Conservation (phyloP, 1,140 invertebrate genomes). For the Acromyrmex heyeri region DNA sequence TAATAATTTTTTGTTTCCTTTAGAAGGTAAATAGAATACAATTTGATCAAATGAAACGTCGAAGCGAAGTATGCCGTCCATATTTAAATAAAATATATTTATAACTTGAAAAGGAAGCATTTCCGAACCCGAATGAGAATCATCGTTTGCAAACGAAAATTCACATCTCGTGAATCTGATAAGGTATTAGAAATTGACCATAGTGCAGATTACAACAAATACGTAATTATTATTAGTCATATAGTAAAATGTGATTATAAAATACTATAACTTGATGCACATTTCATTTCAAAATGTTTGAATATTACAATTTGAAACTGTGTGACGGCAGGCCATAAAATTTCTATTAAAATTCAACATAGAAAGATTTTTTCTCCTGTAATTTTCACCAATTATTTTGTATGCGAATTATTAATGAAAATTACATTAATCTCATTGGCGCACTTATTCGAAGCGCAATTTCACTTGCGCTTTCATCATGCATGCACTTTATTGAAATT, state of each 20-base stretch:
- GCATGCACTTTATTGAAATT: constrained; percentile 46
- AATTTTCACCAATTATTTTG: not conserved
- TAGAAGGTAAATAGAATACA: too few relatives aligned
- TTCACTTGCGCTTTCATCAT: constrained; percentile 43
- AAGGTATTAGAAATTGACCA: not conserved
- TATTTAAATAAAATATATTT: too few relatives aligned
- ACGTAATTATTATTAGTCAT: not conserved
- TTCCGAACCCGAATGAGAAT: not conserved
- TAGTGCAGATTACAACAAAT: not conserved
- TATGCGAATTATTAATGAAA: not conserved
- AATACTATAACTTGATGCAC: not conserved
- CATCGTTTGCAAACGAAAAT: not conserved
- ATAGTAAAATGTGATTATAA: too few relatives aligned
- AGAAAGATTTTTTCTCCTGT: not conserved
- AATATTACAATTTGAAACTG: not conserved
- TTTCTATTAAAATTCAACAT: not conserved
- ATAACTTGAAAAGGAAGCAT: too few relatives aligned
- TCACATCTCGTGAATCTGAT: not conserved
- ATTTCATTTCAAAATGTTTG: not conserved
- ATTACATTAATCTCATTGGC: not conserved
- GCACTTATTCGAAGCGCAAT: not conserved
- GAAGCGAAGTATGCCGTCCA: too few relatives aligned
- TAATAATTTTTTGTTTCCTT: too few relatives aligned
- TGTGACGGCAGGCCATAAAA: not conserved
- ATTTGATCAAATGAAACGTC: too few relatives aligned